phyloP scores from a whole-genome alignment of 2,113 vertebrate species.

The Electrona antarctica region DNA sequence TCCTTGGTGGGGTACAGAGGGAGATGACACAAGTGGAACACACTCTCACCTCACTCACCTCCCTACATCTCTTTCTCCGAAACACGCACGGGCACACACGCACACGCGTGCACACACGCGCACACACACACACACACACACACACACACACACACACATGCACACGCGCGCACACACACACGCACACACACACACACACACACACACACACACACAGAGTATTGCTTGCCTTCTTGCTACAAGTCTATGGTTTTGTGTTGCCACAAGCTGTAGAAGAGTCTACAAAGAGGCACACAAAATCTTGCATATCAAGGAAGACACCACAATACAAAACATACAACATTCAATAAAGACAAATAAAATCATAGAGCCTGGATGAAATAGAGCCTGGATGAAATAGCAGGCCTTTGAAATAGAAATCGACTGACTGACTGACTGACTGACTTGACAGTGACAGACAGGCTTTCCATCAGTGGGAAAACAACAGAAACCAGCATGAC shows the following conservation, averaged over 20 bases:
- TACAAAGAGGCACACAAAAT: conserved; percentile 14
- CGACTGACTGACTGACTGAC: no score
- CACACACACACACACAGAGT: conserved; percentile 8
- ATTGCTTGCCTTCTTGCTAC: conserved; percentile 24
- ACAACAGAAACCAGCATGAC: neutral
- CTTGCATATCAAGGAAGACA: conserved; percentile 42
- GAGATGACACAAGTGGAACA: no score
- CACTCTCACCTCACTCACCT: no score
- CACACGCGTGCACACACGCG: neutral
- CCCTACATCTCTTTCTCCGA: neutral
- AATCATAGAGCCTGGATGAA: neutral
- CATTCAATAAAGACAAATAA: no score
- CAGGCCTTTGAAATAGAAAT: conserved; percentile 7
- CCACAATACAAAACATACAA: conserved; percentile 4
- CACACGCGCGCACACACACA: neutral
- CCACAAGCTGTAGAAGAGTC: conserved; percentile 4
- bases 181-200: conserved; percentile 4
- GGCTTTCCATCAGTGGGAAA: neutral
- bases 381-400: neutral
- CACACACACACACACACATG: neutral
- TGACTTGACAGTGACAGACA: no score
- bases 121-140: conserved; percentile 3
- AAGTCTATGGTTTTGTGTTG: neutral
- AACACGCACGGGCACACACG: conserved; percentile 1
- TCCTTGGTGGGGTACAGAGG: no score